Conservation (phyloP, 2,113 vertebrate species). For the Turdus rufiventris region DNA sequence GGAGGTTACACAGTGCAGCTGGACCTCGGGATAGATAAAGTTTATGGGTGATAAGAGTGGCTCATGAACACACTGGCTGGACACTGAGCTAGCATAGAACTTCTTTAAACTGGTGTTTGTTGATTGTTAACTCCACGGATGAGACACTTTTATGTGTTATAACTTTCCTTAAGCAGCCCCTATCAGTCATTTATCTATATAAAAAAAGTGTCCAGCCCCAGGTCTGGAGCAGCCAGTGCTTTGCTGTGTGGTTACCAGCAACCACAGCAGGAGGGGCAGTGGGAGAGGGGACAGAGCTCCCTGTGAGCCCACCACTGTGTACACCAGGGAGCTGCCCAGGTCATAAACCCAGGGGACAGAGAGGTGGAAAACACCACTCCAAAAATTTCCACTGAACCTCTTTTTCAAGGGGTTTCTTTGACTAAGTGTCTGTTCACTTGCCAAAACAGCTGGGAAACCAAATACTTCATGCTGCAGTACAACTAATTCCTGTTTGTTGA, state of each 20-base stretch:
- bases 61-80: neutral
- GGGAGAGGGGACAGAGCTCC: neutral
- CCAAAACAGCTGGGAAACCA: neutral
- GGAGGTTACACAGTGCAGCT: neutral
- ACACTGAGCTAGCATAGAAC: neutral
- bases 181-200: neutral
- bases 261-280: neutral
- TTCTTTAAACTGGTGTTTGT: neutral
- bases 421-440: neutral
- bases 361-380: neutral
- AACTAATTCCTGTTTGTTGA: neutral
- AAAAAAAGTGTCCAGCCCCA: neutral
- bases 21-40: neutral
- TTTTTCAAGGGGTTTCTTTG: neutral
- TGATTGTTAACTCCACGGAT: neutral
- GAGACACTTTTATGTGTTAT: neutral
- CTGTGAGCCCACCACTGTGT: accelerated
- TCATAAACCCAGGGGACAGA: neutral
- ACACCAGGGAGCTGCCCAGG: neutral
- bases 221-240: neutral
- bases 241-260: neutral
- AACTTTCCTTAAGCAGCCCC: neutral
- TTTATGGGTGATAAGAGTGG: neutral
- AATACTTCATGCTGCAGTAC: neutral
- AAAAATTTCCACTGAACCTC: neutral